These are phyloP conservation scores for Anhinga rufa DNA, from an alignment of 2,113 vertebrate species.

Conservation along the genomic window DNA sequence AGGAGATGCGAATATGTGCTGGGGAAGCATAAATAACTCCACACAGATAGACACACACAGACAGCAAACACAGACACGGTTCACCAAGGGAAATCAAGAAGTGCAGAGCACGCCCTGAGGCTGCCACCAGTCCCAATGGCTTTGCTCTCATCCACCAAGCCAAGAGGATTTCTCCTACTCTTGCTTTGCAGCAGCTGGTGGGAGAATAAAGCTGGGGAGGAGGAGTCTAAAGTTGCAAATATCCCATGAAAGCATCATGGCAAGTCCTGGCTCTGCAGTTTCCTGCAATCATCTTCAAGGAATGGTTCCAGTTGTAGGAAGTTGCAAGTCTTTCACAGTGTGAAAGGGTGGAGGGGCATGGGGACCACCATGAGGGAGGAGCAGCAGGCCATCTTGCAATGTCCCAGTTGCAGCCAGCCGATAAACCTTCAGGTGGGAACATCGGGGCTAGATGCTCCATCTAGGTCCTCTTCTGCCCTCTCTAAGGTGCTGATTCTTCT, in stretches of 20 bases:
- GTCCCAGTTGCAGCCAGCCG: constrained; percentile 63
- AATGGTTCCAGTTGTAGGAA: constrained; percentile 76
- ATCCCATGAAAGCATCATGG: constrained; percentile 53
- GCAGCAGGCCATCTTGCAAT: constrained; percentile 66
- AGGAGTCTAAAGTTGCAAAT: constrained; percentile 49
- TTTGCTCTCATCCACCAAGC: constrained; percentile 23
- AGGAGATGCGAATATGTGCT: constrained; percentile 44
- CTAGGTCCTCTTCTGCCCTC: constrained; percentile 61
- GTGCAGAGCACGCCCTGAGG: constrained; percentile 56
- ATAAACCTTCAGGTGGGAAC: constrained; percentile 61
- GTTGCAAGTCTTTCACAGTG: constrained; percentile 78
- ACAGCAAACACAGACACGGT: constrained; percentile 45
- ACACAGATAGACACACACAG: constrained; percentile 28
- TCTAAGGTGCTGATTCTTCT: constrained; percentile 56
- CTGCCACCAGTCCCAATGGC: constrained; percentile 46
- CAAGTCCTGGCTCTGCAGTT: constrained; percentile 53
- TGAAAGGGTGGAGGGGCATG: constrained; percentile 71
- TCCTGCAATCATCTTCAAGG: constrained; percentile 17
- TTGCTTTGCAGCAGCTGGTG: constrained; percentile 44
- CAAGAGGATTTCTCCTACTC: constrained; percentile 6
- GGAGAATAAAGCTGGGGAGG: constrained; percentile 59
- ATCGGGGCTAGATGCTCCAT: constrained; percentile 49
- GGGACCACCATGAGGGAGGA: constrained; percentile 60
- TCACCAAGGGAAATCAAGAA: constrained; percentile 60
- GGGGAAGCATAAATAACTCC: constrained; percentile 61